Base-by-base conservation (phyloP, 2,113 vertebrate species). In the human region DNA sequence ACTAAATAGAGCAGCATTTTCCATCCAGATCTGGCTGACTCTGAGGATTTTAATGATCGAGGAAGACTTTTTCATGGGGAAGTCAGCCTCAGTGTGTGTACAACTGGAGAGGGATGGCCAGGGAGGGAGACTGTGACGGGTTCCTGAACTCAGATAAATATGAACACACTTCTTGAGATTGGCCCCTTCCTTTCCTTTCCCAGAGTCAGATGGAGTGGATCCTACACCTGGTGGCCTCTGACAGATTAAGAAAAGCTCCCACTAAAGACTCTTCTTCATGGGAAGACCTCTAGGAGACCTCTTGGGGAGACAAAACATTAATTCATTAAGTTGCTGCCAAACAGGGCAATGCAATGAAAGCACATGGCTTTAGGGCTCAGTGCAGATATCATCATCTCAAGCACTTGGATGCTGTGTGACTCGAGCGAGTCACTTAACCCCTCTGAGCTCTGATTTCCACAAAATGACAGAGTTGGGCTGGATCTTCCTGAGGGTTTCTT, bases 51-150 rank as follows among this genome's bases (percentile, higher is more conserved):
- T 35, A 45, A 16, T n/a, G 16, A 81, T 57, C 83, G 55, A 93
- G 55, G 57, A 89, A 76, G 73, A 78, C 27, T 10, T 6, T 27
- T 8, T 6, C 2, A 6, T 6, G 32, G 52, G 22, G 91, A 78
- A 30, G 38, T 18, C 0, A 0, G 13, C 10, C n/a, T 55, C 17
- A 59, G 14, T 7, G 8, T 3, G 25, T 5, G 7, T n/a, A 14
- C 32, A 9, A 22, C 9, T 43, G 8, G 8, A 78, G 17, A 61
- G 32, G 3, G 48, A 40, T 30, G 8, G 38, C 45, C 22, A 35
- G 59, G 17, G 10, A 50, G 10, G 45, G 38, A 59, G 3, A 43
- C 52, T 20, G 52, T 55, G 52, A 55, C 20, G 52, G 18, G 43
- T 40, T n/a, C 43, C 45, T 3, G 76, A 73, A 22, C 13, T 25